These are phyloP conservation scores for Caenorhabditis japonica DNA, from an alignment of 2,888 invertebrate species.

Conservation along the genomic window DNA sequence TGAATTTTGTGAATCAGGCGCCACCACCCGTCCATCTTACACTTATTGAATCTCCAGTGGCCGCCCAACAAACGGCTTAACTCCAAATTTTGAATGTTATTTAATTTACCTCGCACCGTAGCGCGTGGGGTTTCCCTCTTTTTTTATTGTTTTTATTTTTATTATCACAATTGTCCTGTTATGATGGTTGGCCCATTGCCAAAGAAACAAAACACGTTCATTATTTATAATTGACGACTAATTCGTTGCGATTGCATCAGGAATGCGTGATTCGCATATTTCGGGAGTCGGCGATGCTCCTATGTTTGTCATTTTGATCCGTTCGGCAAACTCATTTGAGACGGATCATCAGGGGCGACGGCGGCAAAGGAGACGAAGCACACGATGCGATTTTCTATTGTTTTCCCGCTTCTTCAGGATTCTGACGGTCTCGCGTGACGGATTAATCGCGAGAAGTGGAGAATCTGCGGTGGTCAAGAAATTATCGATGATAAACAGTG, in stretches of 20 bases:
- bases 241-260: slow-evolving; percentile 12
- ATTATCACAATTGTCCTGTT: too few species aligned
- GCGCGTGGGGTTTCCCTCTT: too few species aligned
- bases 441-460: slow-evolving; percentile 42
- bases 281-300: slow-evolving; percentile 8
- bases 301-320: slow-evolving; percentile 45
- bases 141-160: too few species aligned
- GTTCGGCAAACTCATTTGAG: slow-evolving; percentile 45
- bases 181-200: too few species aligned
- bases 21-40: slow-evolving; percentile 33
- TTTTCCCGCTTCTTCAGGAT: slow-evolving; percentile 45
- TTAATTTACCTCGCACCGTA: too few species aligned
- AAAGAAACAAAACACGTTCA: slow-evolving; percentile 13
- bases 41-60: slow-evolving; percentile 27
- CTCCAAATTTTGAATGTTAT: not conserved
- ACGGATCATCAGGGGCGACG: slow-evolving; percentile 13
- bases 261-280: slow-evolving; percentile 39
- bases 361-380: slow-evolving; percentile 7
- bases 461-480: slow-evolving; percentile 5
- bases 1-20: slow-evolving; percentile 20
- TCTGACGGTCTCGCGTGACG: slow-evolving; percentile 32
- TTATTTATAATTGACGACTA: slow-evolving; percentile 13
- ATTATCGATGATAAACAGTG: slow-evolving; percentile 16
- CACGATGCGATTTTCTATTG: slow-evolving; percentile 33
- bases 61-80: too few species aligned